These are phyloP conservation scores for Brenthis hecate DNA, from an alignment of 2,888 invertebrate species.

Conservation along the genomic window DNA sequence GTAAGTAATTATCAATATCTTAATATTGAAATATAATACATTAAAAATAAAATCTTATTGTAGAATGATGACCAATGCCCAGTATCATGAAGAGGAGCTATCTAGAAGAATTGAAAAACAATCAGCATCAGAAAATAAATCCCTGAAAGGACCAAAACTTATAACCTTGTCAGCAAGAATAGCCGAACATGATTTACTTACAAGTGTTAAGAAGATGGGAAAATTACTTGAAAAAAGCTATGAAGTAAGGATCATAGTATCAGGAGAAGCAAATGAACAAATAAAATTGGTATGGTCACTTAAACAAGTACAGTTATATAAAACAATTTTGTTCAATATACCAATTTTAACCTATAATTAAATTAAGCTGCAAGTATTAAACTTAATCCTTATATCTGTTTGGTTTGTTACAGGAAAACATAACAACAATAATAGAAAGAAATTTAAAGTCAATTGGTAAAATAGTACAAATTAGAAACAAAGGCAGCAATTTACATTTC, in stretches of 20 bases:
- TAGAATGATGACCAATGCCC: conserved; percentile 85
- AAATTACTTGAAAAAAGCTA: conserved; percentile 86
- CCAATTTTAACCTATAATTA: background rate
- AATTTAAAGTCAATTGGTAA: conserved; percentile 75
- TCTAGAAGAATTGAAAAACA: conserved; percentile 78
- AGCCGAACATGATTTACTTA: conserved; percentile 85
- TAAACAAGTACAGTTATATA: conserved; percentile 19
- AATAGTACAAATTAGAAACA: conserved; percentile 84
- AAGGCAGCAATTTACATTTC: conserved; percentile 84
- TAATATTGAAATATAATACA: no score
- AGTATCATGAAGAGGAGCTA: conserved; percentile 84
- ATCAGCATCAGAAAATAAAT: conserved; percentile 58
- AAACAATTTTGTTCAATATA: background rate
- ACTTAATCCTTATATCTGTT: background rate
- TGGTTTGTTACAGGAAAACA: conserved; percentile 76
- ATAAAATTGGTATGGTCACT: conserved; percentile 49
- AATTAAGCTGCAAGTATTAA: background rate
- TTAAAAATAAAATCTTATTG: no score
- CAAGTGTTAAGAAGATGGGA: conserved; percentile 83
- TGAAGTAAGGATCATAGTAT: conserved; percentile 84
- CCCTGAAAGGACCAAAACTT: conserved; percentile 84
- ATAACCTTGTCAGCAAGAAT: conserved; percentile 84
- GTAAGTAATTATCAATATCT: no score
- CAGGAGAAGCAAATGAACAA: conserved; percentile 68
- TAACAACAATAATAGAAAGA: conserved; percentile 81